Base-by-base conservation (phyloP, 2,888 invertebrate genomes). In the Chrysodeixis includens region DNA sequence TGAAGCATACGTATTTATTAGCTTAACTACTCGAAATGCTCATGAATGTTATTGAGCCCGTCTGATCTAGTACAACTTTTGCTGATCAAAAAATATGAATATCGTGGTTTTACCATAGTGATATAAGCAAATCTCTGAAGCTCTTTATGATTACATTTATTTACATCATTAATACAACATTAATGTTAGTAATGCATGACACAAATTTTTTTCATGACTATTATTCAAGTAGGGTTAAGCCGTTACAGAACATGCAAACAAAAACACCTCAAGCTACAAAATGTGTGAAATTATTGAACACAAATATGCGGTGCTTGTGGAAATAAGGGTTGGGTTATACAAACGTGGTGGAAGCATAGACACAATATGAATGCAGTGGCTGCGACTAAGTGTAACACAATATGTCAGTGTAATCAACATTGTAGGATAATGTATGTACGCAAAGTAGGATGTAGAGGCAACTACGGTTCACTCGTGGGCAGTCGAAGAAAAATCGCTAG, bases 21-120 rank as follows among this genome's bases (percentile, higher is more conserved):
- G 84, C 79, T 81, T 85, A 84, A 82, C 87, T 87, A 89, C 86
- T 84, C 67, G 68, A 82, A 74, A 75, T 78, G 78, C 78, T 76
- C 74, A 81, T 83, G 81, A 63, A 79, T 81, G 82, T 79, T 77
- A 63, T 66, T 66, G 70, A 80, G 73, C 68, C 72, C 62, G 30
- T 67, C 59, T 64, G 22, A 65, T 53, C 56, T 54, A 67, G 71
- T 63, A 66, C 58, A 53, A 66, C 76, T 72, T 67, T 70, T 62
- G 62, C 71, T 62, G 71, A 79, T 86, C 93, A 94, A 94, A 93
- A 94, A 94, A 94, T 94, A 94, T 94, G 94, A 93, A 94, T 94
- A 94, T 91, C 88, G 90, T 91, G 86, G 86, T 81, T 71, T 74
- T 66, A 67, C 63, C 46, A 66, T 30, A 65, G 63, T 74, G 81